Evolutionary conservation across 2,113 vertebrate genomes (phyloP).

Genomic region (Otus sunia): DNA sequence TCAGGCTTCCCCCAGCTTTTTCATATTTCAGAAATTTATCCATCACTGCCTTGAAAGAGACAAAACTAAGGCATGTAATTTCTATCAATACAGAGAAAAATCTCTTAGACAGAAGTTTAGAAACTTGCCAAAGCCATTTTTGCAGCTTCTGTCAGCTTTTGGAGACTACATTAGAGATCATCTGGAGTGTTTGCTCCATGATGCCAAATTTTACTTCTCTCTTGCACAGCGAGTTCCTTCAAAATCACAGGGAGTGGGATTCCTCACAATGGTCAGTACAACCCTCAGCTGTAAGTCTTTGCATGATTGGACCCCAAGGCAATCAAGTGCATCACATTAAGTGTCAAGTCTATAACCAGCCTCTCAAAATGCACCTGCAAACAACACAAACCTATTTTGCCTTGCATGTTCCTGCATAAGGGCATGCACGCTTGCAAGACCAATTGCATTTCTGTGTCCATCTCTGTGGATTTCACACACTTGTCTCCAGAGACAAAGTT

Average conservation of each 20-base stretch:
- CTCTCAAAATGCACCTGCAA: constrained; percentile 42
- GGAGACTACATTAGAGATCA: constrained; percentile 40
- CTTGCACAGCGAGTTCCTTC: not conserved
- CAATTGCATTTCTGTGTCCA: not conserved
- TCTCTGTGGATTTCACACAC: not conserved
- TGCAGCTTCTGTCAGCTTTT: constrained; percentile 64
- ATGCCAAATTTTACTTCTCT: constrained; percentile 37
- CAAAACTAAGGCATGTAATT: constrained; percentile 59
- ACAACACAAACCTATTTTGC: not conserved
- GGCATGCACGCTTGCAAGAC: accelerated
- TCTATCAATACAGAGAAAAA: constrained; percentile 52
- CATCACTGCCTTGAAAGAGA: constrained; percentile 48
- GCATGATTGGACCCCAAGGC: not conserved
- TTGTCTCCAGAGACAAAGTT: not conserved
- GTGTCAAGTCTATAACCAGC: not conserved
- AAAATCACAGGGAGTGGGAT: constrained; percentile 1
- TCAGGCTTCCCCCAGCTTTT: constrained; percentile 39
- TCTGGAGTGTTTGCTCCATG: constrained; percentile 34
- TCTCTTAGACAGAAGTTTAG: constrained; percentile 45
- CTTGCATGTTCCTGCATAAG: not conserved
- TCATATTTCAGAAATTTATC: constrained; percentile 54
- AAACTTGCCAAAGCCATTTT: constrained; percentile 58
- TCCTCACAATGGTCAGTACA: not conserved
- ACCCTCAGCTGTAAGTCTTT: not conserved
- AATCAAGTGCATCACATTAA: not conserved